A percentile compares a stretch with the other conserved stretches of the same genome.
Conservation (phyloP, 2,113 vertebrate genomes). For the Cariama cristata region DNA sequence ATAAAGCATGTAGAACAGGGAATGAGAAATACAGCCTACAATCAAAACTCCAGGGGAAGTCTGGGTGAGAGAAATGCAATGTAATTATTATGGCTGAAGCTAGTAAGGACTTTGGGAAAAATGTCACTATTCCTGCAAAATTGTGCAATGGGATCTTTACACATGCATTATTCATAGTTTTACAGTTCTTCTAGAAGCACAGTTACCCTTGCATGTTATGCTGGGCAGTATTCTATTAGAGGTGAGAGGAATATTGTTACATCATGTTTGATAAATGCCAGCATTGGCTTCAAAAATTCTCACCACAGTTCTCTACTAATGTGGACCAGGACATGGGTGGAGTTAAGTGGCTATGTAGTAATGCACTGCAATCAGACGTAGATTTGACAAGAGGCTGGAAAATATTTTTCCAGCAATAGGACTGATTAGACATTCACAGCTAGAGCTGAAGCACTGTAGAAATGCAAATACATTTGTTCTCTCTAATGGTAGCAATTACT, state of each 20-base stretch:
- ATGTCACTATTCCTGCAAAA: neutral
- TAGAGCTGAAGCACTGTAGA: constrained; percentile 37
- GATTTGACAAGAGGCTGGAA: constrained; percentile 33
- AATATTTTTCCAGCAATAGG: constrained; percentile 48
- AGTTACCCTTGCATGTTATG: neutral
- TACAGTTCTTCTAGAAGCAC: neutral
- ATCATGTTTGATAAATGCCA: neutral
- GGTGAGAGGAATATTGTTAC: neutral
- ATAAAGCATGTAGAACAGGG: neutral
- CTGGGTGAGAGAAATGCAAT: neutral
- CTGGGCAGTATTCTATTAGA: neutral
- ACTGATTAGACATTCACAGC: constrained; percentile 60
- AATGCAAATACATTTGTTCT: constrained; percentile 62
- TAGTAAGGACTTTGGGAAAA: neutral
- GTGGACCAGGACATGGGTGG: neutral
- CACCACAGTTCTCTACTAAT: neutral
- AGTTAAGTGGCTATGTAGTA: neutral
- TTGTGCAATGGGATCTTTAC: neutral
- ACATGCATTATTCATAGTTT: neutral
- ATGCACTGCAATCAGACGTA: constrained; percentile 7
- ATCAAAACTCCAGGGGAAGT: neutral
- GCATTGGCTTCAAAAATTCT: neutral
- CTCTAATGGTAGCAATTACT: constrained; percentile 60
- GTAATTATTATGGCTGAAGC: neutral
- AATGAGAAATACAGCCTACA: neutral